Percentiles rank a stretch among this genome's conserved stretches.
Conservation (phyloP, 2,113 vertebrate genomes). For the Chauna torquata region DNA sequence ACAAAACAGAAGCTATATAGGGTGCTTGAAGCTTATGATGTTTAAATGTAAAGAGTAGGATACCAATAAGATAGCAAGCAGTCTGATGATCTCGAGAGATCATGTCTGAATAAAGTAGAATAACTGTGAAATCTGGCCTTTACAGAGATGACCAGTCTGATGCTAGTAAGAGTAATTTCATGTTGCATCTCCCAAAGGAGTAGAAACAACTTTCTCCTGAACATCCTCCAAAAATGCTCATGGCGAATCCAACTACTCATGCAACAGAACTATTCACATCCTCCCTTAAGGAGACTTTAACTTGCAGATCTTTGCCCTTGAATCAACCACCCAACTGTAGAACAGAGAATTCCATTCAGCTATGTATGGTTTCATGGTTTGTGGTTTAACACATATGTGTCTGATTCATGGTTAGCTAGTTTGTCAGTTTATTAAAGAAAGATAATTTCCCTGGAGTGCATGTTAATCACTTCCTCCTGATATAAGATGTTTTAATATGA, state of each 20-base stretch:
- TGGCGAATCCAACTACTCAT: background rate
- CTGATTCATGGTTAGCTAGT: background rate
- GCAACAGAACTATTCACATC: background rate
- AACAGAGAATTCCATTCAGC: background rate
- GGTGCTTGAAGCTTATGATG: background rate
- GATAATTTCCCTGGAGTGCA: background rate
- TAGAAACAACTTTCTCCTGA: background rate
- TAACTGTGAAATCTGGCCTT: background rate
- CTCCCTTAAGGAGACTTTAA: background rate
- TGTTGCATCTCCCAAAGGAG: background rate
- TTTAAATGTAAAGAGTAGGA: background rate
- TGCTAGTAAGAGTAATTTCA: background rate
- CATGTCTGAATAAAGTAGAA: background rate
- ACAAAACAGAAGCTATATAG: background rate
- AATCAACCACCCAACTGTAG: background rate
- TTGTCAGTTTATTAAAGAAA: background rate
- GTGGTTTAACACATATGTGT: background rate
- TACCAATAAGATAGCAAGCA: background rate
- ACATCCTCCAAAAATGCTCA: background rate
- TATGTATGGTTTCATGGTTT: background rate
- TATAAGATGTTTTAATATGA: background rate
- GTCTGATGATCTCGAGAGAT: background rate
- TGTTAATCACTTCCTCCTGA: background rate
- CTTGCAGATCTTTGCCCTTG: background rate
- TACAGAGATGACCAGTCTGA: background rate